A percentile compares a stretch with the other conserved stretches of the same genome.
Conservation (phyloP, 2,797 vertebrate species). For the Premnoplex brunnescens region DNA sequence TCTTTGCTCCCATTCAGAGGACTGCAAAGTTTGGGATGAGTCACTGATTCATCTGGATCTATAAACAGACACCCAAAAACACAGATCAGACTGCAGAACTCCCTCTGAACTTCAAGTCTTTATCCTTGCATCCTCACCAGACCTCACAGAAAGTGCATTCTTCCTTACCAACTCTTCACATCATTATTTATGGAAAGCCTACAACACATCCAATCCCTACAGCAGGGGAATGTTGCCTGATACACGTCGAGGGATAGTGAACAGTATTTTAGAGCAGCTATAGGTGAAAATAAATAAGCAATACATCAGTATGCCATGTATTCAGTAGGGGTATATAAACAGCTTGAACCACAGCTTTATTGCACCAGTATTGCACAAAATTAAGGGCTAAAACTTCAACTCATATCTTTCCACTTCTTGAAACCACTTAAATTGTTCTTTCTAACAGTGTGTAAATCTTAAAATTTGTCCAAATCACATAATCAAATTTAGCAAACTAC, state of each 20-base stretch:
- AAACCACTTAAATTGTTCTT: not conserved
- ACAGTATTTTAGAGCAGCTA: not conserved
- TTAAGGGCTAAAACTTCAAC: not conserved
- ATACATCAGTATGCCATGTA: not conserved
- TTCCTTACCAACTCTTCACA: not conserved
- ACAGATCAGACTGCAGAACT: not conserved
- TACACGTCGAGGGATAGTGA: not conserved
- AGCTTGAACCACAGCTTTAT: constrained; percentile 8
- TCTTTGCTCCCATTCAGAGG: not conserved
- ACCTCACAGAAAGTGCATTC: not conserved
- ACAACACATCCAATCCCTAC: not conserved
- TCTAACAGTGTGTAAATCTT: not conserved
- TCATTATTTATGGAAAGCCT: not conserved
- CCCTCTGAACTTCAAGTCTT: not conserved
- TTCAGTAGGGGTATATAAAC: not conserved
- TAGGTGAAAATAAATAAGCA: not conserved
- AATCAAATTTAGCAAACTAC: not conserved
- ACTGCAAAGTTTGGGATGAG: not conserved
- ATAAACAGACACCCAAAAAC: not conserved
- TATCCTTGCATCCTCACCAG: not conserved
- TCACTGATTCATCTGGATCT: not conserved
- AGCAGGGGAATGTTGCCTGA: not conserved
- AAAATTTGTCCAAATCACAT: not conserved
- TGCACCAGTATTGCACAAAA: not conserved
- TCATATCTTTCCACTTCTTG: not conserved